Evolutionary conservation across 2,113 vertebrate species (phyloP).

Genomic region (Hippoglossus stenolepis): DNA sequence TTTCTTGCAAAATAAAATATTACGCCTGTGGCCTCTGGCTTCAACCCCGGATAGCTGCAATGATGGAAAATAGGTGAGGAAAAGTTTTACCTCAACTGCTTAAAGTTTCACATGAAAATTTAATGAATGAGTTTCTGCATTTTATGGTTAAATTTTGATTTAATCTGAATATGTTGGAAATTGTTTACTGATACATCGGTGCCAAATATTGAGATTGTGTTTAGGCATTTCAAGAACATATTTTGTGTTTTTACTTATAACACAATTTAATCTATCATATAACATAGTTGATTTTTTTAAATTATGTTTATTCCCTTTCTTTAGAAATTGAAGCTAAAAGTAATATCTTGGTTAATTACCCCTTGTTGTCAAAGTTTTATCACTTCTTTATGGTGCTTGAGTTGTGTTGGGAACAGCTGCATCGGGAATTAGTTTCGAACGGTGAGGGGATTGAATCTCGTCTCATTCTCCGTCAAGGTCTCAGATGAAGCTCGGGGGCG

Average conservation of each 20-base stretch:
- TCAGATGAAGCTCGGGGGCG: slow-evolving; percentile 28
- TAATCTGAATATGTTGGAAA: too few relatives aligned
- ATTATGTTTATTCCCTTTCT: too few relatives aligned
- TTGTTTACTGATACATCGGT: background rate
- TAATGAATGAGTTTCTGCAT: background rate
- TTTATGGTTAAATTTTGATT: background rate
- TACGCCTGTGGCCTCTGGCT: background rate
- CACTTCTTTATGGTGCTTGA: background rate
- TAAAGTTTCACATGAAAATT: background rate
- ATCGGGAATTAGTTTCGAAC: slow-evolving; percentile 18
- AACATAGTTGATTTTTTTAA: too few relatives aligned
- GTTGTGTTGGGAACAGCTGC: background rate
- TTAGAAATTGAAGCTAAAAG: background rate
- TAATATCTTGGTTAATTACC: background rate
- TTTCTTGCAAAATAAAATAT: background rate
- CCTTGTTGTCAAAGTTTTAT: background rate
- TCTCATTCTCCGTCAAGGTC: slow-evolving; percentile 31
- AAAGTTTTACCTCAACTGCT: background rate
- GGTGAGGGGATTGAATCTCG: slow-evolving; percentile 5
- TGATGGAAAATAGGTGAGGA: background rate
- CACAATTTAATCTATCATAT: too few relatives aligned
- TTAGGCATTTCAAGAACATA: too few relatives aligned
- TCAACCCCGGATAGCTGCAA: background rate
- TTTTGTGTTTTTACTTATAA: too few relatives aligned
- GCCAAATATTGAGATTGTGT: background rate